Base-by-base conservation (phyloP, 2,888 invertebrate genomes). In the Stenoptilia bipunctidactyla region DNA sequence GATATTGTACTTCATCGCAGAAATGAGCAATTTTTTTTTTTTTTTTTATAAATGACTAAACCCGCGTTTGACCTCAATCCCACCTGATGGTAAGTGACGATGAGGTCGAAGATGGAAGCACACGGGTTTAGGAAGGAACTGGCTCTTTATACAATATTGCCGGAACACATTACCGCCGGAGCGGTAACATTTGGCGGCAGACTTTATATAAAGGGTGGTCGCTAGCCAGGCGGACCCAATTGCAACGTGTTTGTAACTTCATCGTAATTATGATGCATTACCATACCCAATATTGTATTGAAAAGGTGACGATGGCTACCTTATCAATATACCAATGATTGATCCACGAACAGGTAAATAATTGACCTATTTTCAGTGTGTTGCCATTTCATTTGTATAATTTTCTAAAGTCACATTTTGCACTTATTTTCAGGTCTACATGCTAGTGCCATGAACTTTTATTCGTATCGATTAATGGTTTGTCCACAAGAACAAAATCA, bases 281-380 rank as follows among this genome's bases (percentile, higher is more conserved):
- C 39, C 33, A 39, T 38, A 30, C 9, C 25, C 25, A 35, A 40
- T 36, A 34, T 41, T 42, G 39, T 38, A 39, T 42, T 42, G 42
- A 25, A 36, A 39, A 42, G 42, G 39, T 39, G 39, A 42, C 39
- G 33, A 39, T 39, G 36, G 15, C 39, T 39, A 42, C 39, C 42
- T 39, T 42, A 34, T 34, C 27, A 35, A 38, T 39, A 39, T 42
- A 37, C 36, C 33, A 39, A 39, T 42, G 34, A 37, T 42, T 39
- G 39, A 42, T 42, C 37, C 39, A 42, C 27, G 25, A 27, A 37
- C n/a, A 38, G 38, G 37, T 35, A 40, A 35, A 40, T 40, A 15
- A 35, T 40, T 36, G 15, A 40, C 40, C 25, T 37, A 37, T 37
- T 37, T 37, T 37, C 37, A 37, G 37, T 15, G 37, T 37, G 37